Conservation (phyloP, 2,888 invertebrate species). For the Eulithis testata region DNA sequence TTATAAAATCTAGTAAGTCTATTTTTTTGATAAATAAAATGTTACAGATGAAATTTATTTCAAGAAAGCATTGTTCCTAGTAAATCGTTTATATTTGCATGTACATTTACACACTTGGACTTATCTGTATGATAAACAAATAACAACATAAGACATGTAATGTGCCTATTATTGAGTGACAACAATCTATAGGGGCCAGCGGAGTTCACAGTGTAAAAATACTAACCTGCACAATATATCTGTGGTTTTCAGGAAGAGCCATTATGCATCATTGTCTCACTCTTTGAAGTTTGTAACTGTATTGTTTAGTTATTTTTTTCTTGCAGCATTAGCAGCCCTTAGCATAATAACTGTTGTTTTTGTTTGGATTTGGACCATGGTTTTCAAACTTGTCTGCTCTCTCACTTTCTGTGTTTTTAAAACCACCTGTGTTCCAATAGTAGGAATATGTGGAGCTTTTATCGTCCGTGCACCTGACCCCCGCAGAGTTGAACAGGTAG, state of each 20-base stretch:
- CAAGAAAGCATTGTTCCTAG: no score
- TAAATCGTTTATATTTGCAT: no score
- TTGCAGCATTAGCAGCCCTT: conserved; percentile 49
- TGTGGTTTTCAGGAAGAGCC: conserved; percentile 86
- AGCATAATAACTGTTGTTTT: conserved; percentile 36
- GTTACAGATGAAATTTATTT: no score
- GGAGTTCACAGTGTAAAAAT: not conserved
- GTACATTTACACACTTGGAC: no score
- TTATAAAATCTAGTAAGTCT: no score
- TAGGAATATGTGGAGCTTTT: conserved; percentile 42
- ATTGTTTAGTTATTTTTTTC: conserved; percentile 51
- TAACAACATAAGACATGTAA: no score
- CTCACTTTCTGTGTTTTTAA: conserved; percentile 12
- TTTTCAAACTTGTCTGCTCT: conserved; percentile 21
- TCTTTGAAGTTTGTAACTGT: conserved; percentile 56
- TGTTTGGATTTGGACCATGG: conserved; percentile 31
- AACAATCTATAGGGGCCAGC: no score
- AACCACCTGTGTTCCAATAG: conserved; percentile 34
- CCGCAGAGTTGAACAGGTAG: conserved; percentile 68
- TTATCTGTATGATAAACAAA: no score
- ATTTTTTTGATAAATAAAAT: no score
- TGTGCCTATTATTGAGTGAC: no score
- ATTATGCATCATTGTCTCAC: conserved; percentile 80
- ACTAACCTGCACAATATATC: conserved; percentile 91
- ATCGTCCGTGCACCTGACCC: conserved; percentile 64